Conservation (phyloP, 1,140 invertebrate genomes). For the Eumaeus atala region DNA sequence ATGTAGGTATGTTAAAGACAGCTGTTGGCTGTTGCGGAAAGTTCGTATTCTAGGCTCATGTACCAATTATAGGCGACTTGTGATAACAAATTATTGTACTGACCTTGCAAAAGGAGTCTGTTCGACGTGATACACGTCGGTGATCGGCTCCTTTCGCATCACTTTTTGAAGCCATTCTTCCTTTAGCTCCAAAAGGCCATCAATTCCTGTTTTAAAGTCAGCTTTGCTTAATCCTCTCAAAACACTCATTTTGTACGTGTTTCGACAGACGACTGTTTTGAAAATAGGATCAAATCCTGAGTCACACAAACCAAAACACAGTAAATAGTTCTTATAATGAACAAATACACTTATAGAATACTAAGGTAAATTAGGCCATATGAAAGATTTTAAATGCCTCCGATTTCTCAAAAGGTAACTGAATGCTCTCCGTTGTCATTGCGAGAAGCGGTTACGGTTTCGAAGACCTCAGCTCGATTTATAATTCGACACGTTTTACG, state of each 20-base stretch:
- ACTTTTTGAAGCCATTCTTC: slow-evolving; percentile 76
- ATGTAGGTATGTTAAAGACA: not conserved
- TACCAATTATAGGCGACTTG: not conserved
- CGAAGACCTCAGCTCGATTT: slow-evolving; percentile 50
- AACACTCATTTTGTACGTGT: slow-evolving; percentile 73
- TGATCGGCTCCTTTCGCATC: slow-evolving; percentile 78
- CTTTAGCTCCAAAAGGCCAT: slow-evolving; percentile 78
- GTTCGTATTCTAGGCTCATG: not conserved
- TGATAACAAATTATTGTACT: slow-evolving; percentile 21
- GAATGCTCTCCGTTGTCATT: slow-evolving; percentile 71
- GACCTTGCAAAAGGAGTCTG: slow-evolving; percentile 82
- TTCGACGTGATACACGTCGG: slow-evolving; percentile 80
- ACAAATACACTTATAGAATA: slow-evolving; percentile 64
- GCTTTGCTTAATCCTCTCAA: slow-evolving; percentile 65
- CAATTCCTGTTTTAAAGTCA: slow-evolving; percentile 73
- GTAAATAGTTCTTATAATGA: slow-evolving; percentile 55
- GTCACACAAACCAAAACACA: slow-evolving; percentile 63
- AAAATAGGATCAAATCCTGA: slow-evolving; percentile 48
- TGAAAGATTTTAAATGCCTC: slow-evolving; percentile 71
- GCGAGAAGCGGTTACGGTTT: slow-evolving; percentile 68
- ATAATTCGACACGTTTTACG: slow-evolving; percentile 49
- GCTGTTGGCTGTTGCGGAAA: slow-evolving; percentile 4
- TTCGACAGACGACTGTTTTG: slow-evolving; percentile 60
- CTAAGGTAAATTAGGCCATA: slow-evolving; percentile 60
- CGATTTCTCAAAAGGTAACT: slow-evolving; percentile 71